These are phyloP conservation scores for Tyrophagus putrescentiae DNA, from an alignment of 1,140 invertebrate genomes.

Conservation along the genomic window DNA sequence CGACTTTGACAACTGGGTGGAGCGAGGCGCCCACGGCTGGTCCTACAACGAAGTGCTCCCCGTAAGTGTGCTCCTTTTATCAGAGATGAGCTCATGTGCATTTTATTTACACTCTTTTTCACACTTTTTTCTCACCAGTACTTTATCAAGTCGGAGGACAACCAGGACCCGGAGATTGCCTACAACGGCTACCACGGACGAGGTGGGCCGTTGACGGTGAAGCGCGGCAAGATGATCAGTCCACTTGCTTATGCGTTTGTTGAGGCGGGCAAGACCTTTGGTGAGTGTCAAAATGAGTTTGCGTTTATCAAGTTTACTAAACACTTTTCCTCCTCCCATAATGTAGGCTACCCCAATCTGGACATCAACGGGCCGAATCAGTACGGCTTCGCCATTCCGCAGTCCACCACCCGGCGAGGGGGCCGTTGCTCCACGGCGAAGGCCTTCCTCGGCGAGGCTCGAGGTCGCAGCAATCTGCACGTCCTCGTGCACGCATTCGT, in stretches of 20 bases:
- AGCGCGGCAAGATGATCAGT: slow-evolving; percentile 51
- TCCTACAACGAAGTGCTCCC: slow-evolving; percentile 64
- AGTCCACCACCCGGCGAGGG: slow-evolving; percentile 63
- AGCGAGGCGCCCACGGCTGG: slow-evolving; percentile 79
- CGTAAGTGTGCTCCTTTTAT: too few relatives aligned
- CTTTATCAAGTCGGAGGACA: slow-evolving; percentile 58
- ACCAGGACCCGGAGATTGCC: slow-evolving; percentile 50
- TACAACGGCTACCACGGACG: slow-evolving; percentile 58
- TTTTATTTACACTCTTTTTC: slow-evolving; percentile 8
- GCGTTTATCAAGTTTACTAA: too few relatives aligned
- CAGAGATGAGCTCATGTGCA: too few relatives aligned
- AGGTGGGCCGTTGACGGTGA: slow-evolving; percentile 64
- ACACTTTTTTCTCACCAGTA: slow-evolving; percentile 10
- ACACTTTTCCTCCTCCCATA: too few relatives aligned
- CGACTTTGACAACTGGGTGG: slow-evolving; percentile 86
- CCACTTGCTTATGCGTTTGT: slow-evolving; percentile 69
- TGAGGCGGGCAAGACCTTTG: slow-evolving; percentile 70
- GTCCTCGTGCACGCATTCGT: slow-evolving; percentile 67
- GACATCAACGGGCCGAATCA: slow-evolving; percentile 66
- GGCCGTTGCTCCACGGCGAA: slow-evolving; percentile 74
- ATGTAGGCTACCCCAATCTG: slow-evolving; percentile 39
- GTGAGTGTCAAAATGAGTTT: slow-evolving; percentile 15
- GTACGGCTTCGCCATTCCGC: slow-evolving; percentile 35
- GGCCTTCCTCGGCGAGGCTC: slow-evolving; percentile 67
- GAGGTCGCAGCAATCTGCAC: slow-evolving; percentile 63